A percentile compares a stretch with the other conserved stretches of the same genome.
Evolutionary conservation across 1,140 invertebrate species (phyloP).

Genomic region (Lasaia peninsularis): DNA sequence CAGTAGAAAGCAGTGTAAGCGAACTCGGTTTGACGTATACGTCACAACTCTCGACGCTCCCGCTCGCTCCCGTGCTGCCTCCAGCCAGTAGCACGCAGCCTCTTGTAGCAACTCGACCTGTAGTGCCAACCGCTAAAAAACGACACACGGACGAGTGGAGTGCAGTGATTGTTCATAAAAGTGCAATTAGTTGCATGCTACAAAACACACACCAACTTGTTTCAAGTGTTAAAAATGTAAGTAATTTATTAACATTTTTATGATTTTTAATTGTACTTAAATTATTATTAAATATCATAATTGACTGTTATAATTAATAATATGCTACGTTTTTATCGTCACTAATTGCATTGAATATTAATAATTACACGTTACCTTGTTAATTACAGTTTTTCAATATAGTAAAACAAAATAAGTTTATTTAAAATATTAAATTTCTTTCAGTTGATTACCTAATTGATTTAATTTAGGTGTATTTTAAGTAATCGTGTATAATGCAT

Average conservation of each 20-base stretch:
- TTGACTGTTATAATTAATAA: too few species aligned
- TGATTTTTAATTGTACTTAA: background rate
- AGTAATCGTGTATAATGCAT: too few species aligned
- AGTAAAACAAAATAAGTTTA: too few species aligned
- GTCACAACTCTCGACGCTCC: slow-evolving; percentile 37
- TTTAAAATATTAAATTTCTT: too few species aligned
- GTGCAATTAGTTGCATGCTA: slow-evolving; percentile 11
- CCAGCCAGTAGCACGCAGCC: slow-evolving; percentile 54
- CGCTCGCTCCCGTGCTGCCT: slow-evolving; percentile 39
- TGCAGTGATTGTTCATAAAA: slow-evolving; percentile 46
- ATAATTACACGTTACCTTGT: too few species aligned
- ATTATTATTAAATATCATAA: too few species aligned
- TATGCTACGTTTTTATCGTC: too few species aligned
- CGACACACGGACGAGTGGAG: slow-evolving; percentile 40
- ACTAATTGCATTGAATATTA: too few species aligned
- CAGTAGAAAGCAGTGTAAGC: slow-evolving; percentile 33
- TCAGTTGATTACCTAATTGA: too few species aligned
- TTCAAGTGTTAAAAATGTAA: slow-evolving; percentile 47
- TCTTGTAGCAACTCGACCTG: slow-evolving; percentile 43
- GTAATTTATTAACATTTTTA: slow-evolving; percentile 29
- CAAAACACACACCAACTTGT: background rate
- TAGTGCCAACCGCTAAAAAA: slow-evolving; percentile 16
- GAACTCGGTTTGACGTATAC: slow-evolving; percentile 32
- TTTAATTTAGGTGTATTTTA: too few species aligned
- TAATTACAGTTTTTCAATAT: too few species aligned